Conservation (phyloP, 2,888 invertebrate species). For the Thecocarcelia acutangulata region DNA sequence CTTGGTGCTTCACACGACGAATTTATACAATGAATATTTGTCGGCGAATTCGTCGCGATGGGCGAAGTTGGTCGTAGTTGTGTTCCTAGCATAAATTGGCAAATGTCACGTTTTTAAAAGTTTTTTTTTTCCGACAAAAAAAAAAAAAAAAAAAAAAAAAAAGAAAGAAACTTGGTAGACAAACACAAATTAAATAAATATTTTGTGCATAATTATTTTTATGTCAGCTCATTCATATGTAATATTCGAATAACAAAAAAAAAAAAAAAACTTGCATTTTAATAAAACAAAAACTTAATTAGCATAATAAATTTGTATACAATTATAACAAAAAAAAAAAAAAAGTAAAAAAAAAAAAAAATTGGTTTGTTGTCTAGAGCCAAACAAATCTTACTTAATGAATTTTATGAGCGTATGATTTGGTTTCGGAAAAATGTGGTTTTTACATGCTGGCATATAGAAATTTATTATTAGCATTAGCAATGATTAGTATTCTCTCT, state of each 20-base stretch:
- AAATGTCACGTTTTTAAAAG: not conserved
- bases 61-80: too few species aligned
- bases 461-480: constrained; percentile 8
- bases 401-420: constrained; percentile 6
- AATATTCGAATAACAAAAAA: too few species aligned
- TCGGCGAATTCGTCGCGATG: too few species aligned
- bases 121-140: not conserved
- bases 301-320: not conserved
- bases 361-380: constrained; percentile 11
- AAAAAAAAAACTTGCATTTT: too few species aligned
- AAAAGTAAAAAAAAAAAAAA: too few species aligned
- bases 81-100: too few species aligned
- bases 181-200: too few species aligned
- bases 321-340: too few species aligned
- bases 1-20: too few species aligned
- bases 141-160: not conserved
- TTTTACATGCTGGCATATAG: constrained; percentile 19
- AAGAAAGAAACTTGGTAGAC: not conserved
- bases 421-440: constrained; percentile 6
- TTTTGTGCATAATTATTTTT: not conserved
- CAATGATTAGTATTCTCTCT: constrained; percentile 21
- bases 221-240: too few species aligned
- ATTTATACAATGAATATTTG: too few species aligned
- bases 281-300: not conserved
- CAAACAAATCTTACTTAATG: not conserved